phyloP scores from a whole-genome alignment of 2,113 vertebrate species.

The Meles meles region DNA sequence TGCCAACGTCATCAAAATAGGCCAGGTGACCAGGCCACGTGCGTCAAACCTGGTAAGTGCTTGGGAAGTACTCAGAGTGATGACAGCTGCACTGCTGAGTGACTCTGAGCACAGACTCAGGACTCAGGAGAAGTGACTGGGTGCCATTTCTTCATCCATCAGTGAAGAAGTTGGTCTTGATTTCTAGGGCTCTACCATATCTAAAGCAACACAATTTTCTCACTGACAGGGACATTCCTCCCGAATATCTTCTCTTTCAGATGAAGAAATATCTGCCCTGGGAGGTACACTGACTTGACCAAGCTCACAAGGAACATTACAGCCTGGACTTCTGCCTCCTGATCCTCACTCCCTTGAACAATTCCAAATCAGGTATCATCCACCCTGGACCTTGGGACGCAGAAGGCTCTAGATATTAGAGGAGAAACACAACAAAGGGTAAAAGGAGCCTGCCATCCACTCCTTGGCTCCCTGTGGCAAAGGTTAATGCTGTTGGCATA shows the following conservation, averaged over 20 bases:
- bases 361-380: neutral
- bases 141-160: neutral
- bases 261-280: neutral
- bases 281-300: neutral
- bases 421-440: neutral
- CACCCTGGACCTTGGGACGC: neutral
- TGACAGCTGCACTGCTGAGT: neutral
- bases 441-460: neutral
- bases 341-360: neutral
- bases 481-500: neutral
- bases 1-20: neutral
- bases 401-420: neutral
- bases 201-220: neutral
- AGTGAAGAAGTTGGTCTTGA: neutral
- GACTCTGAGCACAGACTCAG: neutral
- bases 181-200: neutral
- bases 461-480: neutral
- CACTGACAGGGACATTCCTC: neutral
- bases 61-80: neutral
- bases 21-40: neutral
- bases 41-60: neutral
- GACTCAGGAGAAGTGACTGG: neutral
- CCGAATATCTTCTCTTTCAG: neutral
- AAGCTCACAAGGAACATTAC: neutral
- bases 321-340: neutral